Evolutionary conservation across 2,888 invertebrate genomes (phyloP), one percentile per base, ranked within the genome.

Genomic region (Papilio demoleus): DNA sequence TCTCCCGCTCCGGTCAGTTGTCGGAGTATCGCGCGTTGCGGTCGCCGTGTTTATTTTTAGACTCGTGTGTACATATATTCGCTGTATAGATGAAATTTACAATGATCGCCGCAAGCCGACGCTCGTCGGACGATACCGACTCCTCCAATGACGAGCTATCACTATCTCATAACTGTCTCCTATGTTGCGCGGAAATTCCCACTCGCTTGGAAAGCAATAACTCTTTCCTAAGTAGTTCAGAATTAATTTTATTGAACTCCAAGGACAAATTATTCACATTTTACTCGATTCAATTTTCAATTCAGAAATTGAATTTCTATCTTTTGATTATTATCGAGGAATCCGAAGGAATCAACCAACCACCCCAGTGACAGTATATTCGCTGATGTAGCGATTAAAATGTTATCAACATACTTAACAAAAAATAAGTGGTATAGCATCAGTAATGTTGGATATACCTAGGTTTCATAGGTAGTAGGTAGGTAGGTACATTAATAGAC

Each of bases 31-130:
- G 86, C 86, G 80, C 84, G 86, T 83, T 86, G 84, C 86, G 82
- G 79, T 81, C 79, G 82, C 85, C 86, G 81, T 85, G 86, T 88
- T 88, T 91, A 90, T 90, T 90, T 91, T 91, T 89, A 88, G 88
- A 83, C 82, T 85, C 84, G 86, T 81, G 81, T 86, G 82, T 86
- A 87, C 84, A 88, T 88, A 87, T 85, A 88, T 88, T 88, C 86
- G 86, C 86, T 85, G 85, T 86, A 86, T 84, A 87, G 80, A 86
- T 89, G 86, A 89, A 90, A 89, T 89, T 88, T 88, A 88, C 87
- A 63, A 36, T 70, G 67, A 45, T 79, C 82, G 79, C 82, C 75
- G 80, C 77, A 77, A 76, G 81, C 79, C 80, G 78, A 31, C 81
- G 81, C 80, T 79, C 82, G 80, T 82, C 79, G 81, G 82, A 82